Conservation (phyloP, 2,797 vertebrate genomes). For the Acropternis orthonyx region DNA sequence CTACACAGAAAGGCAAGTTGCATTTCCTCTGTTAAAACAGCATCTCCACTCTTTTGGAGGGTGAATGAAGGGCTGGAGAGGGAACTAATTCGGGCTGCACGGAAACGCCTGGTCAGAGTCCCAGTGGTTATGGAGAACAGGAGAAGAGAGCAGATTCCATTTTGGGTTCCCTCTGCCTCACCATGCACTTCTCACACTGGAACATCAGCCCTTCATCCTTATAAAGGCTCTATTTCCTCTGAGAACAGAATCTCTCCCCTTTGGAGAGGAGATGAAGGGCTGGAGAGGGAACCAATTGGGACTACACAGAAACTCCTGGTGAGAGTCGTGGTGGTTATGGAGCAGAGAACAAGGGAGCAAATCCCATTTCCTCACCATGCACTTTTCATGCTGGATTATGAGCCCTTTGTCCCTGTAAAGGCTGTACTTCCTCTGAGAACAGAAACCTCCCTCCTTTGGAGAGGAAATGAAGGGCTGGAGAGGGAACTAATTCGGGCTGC, state of each 20-base stretch:
- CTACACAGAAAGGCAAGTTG: background rate
- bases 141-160: background rate
- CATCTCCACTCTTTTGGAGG: background rate
- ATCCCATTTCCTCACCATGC: slow-evolving; percentile 83
- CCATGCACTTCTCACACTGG: slow-evolving; percentile 7
- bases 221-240: no score
- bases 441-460: background rate
- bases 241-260: no score
- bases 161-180: slow-evolving; percentile 51
- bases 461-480: background rate
- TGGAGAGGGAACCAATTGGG: background rate
- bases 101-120: no score
- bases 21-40: background rate
- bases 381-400: slow-evolving; percentile 98
- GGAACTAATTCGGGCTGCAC: fast-evolving
- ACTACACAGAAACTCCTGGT: fast-evolving
- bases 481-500: background rate
- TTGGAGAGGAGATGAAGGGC: background rate
- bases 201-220: no score
- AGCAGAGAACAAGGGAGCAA: background rate
- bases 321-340: no score
- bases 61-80: background rate
- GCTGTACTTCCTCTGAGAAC: slow-evolving; percentile 31
- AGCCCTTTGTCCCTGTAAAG: slow-evolving; percentile 97
- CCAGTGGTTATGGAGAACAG: no score